Conservation (phyloP, 2,113 vertebrate genomes). For the Saccopteryx bilineata region DNA sequence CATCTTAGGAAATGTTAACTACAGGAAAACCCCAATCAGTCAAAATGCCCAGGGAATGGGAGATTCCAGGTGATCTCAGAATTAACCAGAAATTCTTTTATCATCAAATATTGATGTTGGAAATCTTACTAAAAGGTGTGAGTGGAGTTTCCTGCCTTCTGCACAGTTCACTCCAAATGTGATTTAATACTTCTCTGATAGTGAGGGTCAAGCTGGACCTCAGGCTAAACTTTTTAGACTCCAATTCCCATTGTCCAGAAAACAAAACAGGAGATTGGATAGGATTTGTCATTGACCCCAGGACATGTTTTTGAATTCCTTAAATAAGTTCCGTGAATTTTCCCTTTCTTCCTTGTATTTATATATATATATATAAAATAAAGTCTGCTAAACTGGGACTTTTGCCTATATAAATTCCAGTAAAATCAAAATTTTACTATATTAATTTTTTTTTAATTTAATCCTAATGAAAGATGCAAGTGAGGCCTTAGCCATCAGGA, state of each 20-base stretch:
- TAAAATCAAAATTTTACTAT: conserved; percentile 1
- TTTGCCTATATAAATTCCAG: conserved; percentile 43
- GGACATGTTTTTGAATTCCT: conserved; percentile 46
- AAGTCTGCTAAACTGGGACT: neutral
- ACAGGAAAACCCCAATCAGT: conserved; percentile 73
- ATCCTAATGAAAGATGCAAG: neutral
- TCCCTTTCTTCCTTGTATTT: conserved; percentile 20
- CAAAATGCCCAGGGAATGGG: conserved; percentile 47
- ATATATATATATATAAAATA: neutral
- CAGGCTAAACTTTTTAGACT: conserved; percentile 8
- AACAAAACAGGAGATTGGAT: conserved; percentile 44
- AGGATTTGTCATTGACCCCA: conserved; percentile 12
- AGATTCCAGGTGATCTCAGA: conserved; percentile 65
- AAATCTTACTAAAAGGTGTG: conserved; percentile 28
- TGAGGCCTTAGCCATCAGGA: neutral
- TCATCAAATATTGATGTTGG: neutral
- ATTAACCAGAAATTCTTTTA: conserved; percentile 62
- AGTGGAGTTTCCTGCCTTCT: conserved; percentile 49
- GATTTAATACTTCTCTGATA: conserved; percentile 30
- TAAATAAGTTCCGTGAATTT: conserved; percentile 42
- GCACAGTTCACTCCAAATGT: neutral
- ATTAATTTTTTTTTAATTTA: neutral
- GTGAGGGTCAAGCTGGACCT: conserved; percentile 25
- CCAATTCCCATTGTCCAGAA: conserved; percentile 41
- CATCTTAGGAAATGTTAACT: conserved; percentile 38